Conservation (phyloP, 2,113 vertebrate genomes). For the Phoenicopterus ruber region DNA sequence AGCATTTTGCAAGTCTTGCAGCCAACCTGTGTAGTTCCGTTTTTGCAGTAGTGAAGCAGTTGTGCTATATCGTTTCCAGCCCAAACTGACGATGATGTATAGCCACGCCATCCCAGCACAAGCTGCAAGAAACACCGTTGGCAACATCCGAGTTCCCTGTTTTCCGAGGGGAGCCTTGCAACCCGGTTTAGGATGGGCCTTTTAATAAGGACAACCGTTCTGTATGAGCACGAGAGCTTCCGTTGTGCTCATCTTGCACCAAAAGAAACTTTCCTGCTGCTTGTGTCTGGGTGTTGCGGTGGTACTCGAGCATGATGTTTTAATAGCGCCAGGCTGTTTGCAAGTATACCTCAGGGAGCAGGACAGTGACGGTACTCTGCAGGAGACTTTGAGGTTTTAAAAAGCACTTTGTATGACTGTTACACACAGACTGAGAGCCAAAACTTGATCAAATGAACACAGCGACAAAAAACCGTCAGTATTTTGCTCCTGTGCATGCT, state of each 20-base stretch:
- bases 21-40: background rate
- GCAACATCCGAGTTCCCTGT: background rate
- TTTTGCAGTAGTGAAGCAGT: background rate
- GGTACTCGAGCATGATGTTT: background rate
- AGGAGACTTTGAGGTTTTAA: background rate
- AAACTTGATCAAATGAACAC: background rate
- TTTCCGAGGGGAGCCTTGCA: background rate
- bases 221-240: rapidly evolving
- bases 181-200: background rate
- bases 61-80: background rate
- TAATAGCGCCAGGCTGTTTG: background rate
- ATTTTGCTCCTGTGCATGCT: background rate
- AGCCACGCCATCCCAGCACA: background rate
- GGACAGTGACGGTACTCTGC: background rate
- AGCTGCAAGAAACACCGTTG: background rate
- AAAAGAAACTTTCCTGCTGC: background rate
- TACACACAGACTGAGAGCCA: background rate
- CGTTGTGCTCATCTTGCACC: background rate
- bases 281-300: background rate
- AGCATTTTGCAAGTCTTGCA: background rate
- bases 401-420: background rate
- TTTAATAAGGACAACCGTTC: background rate
- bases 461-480: background rate
- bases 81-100: background rate
- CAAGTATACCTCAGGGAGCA: background rate